A percentile compares a stretch with the other conserved stretches of the same genome.
phyloP scores from a whole-genome alignment of 2,888 invertebrate genomes.

The Epinotia nisella region DNA sequence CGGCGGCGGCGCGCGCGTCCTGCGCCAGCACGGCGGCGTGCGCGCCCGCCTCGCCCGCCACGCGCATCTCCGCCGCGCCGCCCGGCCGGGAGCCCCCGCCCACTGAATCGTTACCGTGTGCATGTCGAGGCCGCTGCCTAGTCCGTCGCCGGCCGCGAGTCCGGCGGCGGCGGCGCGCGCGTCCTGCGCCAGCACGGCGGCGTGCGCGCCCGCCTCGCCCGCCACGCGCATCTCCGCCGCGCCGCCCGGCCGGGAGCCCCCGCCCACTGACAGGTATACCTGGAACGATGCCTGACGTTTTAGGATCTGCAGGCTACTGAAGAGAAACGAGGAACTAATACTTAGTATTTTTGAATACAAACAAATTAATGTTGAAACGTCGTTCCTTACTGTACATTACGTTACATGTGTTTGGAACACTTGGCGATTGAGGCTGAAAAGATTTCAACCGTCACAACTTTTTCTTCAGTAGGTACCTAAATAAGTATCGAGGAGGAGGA shows the following conservation, averaged over 20 bases:
- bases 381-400: no score
- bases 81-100: no score
- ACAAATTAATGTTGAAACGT: no score
- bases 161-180: conserved; percentile 70
- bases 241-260: no score
- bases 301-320: not conserved
- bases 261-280: conserved; percentile 73
- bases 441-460: not conserved
- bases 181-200: conserved; percentile 81
- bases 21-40: conserved; percentile 57
- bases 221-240: no score
- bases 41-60: no score
- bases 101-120: conserved; percentile 59
- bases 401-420: not conserved
- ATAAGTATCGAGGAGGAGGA: not conserved
- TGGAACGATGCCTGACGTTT: conserved; percentile 45
- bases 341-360: not conserved
- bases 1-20: conserved; percentile 83
- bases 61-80: no score
- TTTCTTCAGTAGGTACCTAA: not conserved
- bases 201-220: no score
- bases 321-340: not conserved
- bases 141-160: conserved; percentile 65
- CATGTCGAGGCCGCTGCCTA: conserved; percentile 74
- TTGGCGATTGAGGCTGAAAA: not conserved